Conservation (phyloP, 2,797 vertebrate genomes). For the Enteromius mattozi region DNA sequence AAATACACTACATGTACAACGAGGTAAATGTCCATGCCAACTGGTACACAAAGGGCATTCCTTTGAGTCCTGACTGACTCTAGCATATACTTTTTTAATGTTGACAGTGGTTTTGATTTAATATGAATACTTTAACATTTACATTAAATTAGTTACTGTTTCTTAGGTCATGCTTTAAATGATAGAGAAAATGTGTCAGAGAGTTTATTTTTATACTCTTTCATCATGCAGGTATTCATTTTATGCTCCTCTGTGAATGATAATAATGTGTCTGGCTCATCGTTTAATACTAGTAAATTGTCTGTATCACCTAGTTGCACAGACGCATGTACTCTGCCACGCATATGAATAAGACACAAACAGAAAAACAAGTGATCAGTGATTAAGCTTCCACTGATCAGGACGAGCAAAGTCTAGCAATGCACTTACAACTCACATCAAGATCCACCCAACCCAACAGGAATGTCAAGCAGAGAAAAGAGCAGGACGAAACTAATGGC, state of each 20-base stretch:
- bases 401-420: conserved; percentile 73
- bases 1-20: neutral
- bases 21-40: neutral
- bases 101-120: neutral
- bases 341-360: conserved; percentile 18
- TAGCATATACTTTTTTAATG: neutral
- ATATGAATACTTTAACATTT: neutral
- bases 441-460: conserved; percentile 1
- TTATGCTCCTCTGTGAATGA: neutral
- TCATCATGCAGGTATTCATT: neutral
- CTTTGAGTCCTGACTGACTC: neutral
- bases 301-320: neutral
- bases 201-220: neutral
- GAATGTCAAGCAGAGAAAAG: conserved; percentile 54
- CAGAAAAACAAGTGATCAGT: conserved; percentile 53
- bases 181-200: neutral
- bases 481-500: conserved; percentile 52
- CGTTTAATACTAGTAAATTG: neutral
- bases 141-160: neutral
- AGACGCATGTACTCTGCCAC: conserved; percentile 12
- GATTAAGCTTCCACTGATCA: conserved; percentile 61
- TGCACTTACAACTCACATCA: conserved; percentile 50
- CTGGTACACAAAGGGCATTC: neutral
- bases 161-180: neutral
- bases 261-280: neutral